These are phyloP conservation scores for Urocyon cinereoargenteus DNA, from an alignment of 2,797 vertebrate genomes.

Conservation along the genomic window DNA sequence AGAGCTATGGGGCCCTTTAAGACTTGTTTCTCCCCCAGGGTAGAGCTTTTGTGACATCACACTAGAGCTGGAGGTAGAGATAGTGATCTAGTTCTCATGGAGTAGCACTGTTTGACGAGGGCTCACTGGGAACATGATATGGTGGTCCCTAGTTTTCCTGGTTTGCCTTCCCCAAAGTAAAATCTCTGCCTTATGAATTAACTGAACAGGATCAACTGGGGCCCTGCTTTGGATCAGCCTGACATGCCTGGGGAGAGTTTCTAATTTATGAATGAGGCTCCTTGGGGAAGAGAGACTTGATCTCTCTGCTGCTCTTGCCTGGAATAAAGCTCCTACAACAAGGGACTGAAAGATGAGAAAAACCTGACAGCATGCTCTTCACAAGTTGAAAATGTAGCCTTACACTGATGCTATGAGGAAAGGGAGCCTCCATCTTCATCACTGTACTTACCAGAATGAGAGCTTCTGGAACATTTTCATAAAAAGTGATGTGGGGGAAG, in stretches of 20 bases:
- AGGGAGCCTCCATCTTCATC: neutral
- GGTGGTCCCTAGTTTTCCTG: neutral
- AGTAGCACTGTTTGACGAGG: neutral
- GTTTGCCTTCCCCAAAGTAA: neutral
- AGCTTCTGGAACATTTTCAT: neutral
- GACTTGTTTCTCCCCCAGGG: neutral
- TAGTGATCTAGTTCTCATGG: neutral
- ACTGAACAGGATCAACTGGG: neutral
- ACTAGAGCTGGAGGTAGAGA: neutral
- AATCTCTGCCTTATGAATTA: neutral
- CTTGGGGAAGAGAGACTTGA: neutral
- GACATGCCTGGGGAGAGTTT: neutral
- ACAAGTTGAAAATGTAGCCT: neutral
- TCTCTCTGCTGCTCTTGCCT: neutral
- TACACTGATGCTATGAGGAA: neutral
- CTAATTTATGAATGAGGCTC: neutral
- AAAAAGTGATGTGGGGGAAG: neutral
- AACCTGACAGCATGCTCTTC: neutral
- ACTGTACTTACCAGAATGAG: neutral
- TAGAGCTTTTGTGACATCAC: neutral
- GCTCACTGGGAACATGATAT: rapidly evolving
- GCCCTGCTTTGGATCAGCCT: neutral
- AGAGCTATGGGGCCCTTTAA: constrained; percentile 27
- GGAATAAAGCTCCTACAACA: neutral
- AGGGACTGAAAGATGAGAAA: neutral